Conservation (phyloP, 2,797 vertebrate genomes). For the Pyrocephalus nanus region DNA sequence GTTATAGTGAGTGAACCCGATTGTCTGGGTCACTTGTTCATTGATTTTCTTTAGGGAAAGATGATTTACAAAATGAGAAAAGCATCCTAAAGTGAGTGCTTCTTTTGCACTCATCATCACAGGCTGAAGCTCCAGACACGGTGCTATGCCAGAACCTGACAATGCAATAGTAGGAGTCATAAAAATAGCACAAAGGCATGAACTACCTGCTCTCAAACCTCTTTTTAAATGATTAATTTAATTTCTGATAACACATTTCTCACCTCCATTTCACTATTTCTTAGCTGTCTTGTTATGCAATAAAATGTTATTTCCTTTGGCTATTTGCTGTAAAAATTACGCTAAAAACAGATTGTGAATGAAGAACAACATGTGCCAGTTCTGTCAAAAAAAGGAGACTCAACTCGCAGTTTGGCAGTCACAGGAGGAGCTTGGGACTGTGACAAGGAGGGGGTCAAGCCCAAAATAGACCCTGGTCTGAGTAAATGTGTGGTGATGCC, state of each 20-base stretch:
- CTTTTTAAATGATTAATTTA: background rate
- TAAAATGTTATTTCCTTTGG: conserved; percentile 8
- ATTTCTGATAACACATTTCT: background rate
- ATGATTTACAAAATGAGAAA: conserved; percentile 19
- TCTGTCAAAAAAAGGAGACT: conserved; percentile 28
- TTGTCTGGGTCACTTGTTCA: background rate
- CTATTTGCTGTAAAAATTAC: conserved; percentile 33
- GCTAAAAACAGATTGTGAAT: conserved; percentile 53
- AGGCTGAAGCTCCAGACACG: background rate
- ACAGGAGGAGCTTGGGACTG: background rate
- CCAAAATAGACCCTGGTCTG: conserved; percentile 39
- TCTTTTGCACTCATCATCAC: conserved; percentile 2
- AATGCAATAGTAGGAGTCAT: background rate
- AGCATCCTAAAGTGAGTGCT: background rate
- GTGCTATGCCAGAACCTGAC: conserved; percentile 17
- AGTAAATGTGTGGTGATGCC: background rate
- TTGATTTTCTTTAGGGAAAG: conserved; percentile 15
- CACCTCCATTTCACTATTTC: conserved; percentile 22
- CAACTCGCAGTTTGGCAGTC: conserved; percentile 28
- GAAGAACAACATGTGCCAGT: conserved; percentile 51
- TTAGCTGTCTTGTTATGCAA: background rate
- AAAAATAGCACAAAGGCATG: conserved; percentile 37
- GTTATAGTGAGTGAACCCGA: background rate
- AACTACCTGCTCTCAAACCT: background rate
- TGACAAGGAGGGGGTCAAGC: conserved; percentile 36